Conservation (phyloP, 2,797 vertebrate species). For the Bovichtus diacanthus region DNA sequence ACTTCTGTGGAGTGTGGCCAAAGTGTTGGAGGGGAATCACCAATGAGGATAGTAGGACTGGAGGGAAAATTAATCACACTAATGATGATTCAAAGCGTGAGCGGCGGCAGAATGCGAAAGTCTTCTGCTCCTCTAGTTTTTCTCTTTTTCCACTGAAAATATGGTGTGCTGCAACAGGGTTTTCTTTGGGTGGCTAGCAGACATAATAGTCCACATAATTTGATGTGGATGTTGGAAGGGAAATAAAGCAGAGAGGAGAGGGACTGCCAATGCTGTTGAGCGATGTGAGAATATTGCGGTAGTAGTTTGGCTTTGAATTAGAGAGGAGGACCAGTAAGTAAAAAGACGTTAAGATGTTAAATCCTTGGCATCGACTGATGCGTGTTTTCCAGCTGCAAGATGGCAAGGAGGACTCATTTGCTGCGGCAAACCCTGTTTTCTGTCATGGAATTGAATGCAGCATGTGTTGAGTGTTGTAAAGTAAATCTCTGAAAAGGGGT, state of each 20-base stretch:
- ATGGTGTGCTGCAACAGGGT: slow-evolving; percentile 23
- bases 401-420: slow-evolving; percentile 30
- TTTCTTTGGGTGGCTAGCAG: slow-evolving; percentile 46
- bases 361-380: slow-evolving; percentile 47
- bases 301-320: slow-evolving; percentile 61
- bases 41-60: slow-evolving; percentile 64
- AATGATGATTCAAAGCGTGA: slow-evolving; percentile 75
- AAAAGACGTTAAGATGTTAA: slow-evolving; percentile 56
- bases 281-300: slow-evolving; percentile 47
- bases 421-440: slow-evolving; percentile 36
- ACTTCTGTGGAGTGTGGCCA: slow-evolving; percentile 58
- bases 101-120: slow-evolving; percentile 49
- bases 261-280: slow-evolving; percentile 43
- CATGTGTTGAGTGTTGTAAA: slow-evolving; percentile 26
- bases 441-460: slow-evolving; percentile 17
- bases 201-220: slow-evolving; percentile 49
- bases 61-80: slow-evolving; percentile 76
- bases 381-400: slow-evolving; percentile 47
- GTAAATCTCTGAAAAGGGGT: slow-evolving; percentile 21
- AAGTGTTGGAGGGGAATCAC: slow-evolving; percentile 68
- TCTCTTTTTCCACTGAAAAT: slow-evolving; percentile 37
- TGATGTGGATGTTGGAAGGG: slow-evolving; percentile 49
- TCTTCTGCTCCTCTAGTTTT: slow-evolving; percentile 35
- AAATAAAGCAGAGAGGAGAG: slow-evolving; percentile 41
- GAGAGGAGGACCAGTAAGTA: slow-evolving; percentile 44